Evolutionary conservation across 2,888 invertebrate genomes (phyloP).

Genomic region (Apodemia zela): DNA sequence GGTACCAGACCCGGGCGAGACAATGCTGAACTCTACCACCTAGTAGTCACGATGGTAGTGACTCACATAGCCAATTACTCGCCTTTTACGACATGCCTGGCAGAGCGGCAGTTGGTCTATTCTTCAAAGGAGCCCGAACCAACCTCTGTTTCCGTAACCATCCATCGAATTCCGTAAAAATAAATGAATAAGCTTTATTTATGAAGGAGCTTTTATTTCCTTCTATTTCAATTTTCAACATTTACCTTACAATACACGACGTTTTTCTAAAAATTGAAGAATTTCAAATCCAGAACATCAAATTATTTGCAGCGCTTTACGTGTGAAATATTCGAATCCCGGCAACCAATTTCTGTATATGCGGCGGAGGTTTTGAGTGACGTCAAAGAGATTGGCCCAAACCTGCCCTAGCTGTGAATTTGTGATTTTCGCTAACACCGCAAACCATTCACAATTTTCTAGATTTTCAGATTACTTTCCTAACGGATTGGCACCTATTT

Average conservation of each 20-base stretch:
- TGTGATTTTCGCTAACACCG: slow-evolving; percentile 13
- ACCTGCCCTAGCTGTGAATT: slow-evolving; percentile 8
- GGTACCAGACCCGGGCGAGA: no score
- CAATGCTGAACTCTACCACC: no score
- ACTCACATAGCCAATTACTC: no score
- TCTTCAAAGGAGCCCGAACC: no score
- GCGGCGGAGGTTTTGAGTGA: slow-evolving; percentile 18
- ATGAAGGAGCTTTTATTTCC: no score
- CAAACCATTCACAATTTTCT: not conserved
- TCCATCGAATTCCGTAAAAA: no score
- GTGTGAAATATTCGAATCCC: slow-evolving; percentile 8
- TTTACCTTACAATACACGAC: not conserved
- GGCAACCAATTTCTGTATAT: not conserved
- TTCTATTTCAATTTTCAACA: no score
- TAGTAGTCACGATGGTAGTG: no score
- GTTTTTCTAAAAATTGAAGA: not conserved
- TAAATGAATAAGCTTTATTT: no score
- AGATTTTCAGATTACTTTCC: not conserved
- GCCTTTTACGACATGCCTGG: no score
- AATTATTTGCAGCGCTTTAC: slow-evolving; percentile 8
- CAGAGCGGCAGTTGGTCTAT: no score
- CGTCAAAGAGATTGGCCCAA: slow-evolving; percentile 18
- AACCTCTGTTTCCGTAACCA: no score
- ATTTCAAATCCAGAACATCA: not conserved
- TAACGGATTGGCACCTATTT: not conserved